Percentiles rank a stretch among this genome's conserved stretches.
Evolutionary conservation across 92 coral and sea anemone genomes (phyloP).

Genomic region (Epizoanthus illoricatus): DNA sequence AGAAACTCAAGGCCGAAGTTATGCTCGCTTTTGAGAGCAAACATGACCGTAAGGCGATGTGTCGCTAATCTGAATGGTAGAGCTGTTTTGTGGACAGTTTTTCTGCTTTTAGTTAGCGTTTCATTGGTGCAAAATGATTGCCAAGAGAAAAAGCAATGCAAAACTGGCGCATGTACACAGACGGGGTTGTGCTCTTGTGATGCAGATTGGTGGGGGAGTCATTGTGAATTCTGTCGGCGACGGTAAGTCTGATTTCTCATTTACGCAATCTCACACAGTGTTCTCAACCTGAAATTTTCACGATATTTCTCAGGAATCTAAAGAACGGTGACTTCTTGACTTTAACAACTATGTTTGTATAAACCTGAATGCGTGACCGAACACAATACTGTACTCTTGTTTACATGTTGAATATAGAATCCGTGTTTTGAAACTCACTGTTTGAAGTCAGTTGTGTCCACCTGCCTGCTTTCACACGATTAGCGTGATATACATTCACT

Average conservation of each 20-base stretch:
- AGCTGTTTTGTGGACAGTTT: slow-evolving; percentile 14
- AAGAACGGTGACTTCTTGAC: no score
- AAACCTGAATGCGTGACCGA: no score
- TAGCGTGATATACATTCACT: background rate
- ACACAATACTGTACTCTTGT: background rate
- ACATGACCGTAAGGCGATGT: slow-evolving; percentile 31
- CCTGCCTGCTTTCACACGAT: background rate
- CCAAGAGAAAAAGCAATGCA: slow-evolving; percentile 5
- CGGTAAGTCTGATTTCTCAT: background rate
- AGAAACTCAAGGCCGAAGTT: slow-evolving; percentile 23
- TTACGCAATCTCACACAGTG: no score
- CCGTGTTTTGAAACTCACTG: background rate
- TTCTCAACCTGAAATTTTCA: background rate
- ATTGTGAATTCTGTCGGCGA: slow-evolving; percentile 37
- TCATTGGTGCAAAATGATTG: slow-evolving; percentile 30
- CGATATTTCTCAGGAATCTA: no score
- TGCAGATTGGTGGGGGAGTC: slow-evolving; percentile 23
- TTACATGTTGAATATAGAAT: background rate
- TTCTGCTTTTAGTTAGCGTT: slow-evolving; percentile 8
- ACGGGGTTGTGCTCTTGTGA: background rate
- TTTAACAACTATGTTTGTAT: no score
- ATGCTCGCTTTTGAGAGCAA: slow-evolving; percentile 14
- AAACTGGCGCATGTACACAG: background rate
- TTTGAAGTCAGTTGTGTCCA: slow-evolving; percentile 9
- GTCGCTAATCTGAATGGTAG: slow-evolving; percentile 21